Evolutionary conservation across 1,140 invertebrate genomes (phyloP), one percentile per base, ranked within the genome.

Genomic region (Aleiodes sp.): DNA sequence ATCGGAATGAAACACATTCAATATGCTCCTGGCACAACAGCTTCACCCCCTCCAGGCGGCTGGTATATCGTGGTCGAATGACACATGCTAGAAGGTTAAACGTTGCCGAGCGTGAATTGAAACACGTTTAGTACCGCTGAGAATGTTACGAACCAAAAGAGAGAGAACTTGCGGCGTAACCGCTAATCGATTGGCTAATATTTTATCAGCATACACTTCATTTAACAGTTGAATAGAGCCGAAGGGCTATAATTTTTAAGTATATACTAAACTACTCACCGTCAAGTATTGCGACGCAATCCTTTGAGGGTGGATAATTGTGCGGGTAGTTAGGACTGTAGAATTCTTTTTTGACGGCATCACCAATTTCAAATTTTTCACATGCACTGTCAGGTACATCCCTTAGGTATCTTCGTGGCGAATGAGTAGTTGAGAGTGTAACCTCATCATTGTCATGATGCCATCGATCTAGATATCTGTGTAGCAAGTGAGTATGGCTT

Each of bases 291-390:
- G 88, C 87, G 52, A 91, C 88, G 76, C 93, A 94, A 70, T 93
- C 90, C 0, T 90, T 90, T 41, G 89, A 88, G 74, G 92, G 92
- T 2, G 91, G 90, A 84, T 94, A 94, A 52, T 88, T 86, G 4
- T 87, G 84, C 1, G 93, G 93, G 83, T 92, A 93, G 68, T 89
- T 88, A 0, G 93, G 93, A 69, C 92, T 93, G 78, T 90, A 93
- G 76, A 94, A 92, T 78, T 92, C 92, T 37, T 84, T 86, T 72
- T 87, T 87, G 9, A 76, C 77, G 6, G 81, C 78, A 73, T 91
- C 87, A 0, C 89, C 90, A 31, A 87, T 80, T 2, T 78, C 80
- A 77, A 92, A 92, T 72, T 87, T 86, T 70, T 85, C 85, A 75
- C 90, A 91, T 8, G 63, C 61, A 65, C 77, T 77, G n/a, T 76